Base-by-base conservation (phyloP, 2,888 invertebrate species). In the Drosophila paramelanica region DNA sequence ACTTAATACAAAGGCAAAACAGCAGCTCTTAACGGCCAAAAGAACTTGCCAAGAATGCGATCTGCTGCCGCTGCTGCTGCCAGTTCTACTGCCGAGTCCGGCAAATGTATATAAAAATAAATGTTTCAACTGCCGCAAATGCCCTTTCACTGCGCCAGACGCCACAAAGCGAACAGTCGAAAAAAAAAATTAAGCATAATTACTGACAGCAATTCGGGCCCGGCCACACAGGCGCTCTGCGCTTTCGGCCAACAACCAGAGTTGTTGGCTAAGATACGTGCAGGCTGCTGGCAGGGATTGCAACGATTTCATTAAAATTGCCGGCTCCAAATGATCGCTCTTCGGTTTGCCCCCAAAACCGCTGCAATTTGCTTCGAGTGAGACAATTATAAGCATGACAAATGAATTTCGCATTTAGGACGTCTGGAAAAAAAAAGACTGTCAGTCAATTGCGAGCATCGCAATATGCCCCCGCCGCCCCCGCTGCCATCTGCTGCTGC, bases 301-400 rank as follows among this genome's bases (percentile, higher is more conserved):
- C 87, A 86, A 86, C 84, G 84, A 88, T 84, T 84, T 89, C 84
- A 84, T 84, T 84, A 89, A 89, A 88, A 88, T 89, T 86, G 82
- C 86, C 67, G 78, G 67, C 69, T 71, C 59, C 79, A 79, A 81
- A 55, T 45, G 45, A 43, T 55, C 36, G 53, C 43, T 81, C 85
- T 67, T 73, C 64, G 62, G 53, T 36, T 25, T 53, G 81, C 62
- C 64, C 78, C 79, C 49, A 61, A 83, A 59, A 55, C 60, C 41
- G 81, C 78, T 81, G 83, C 87, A 85, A 80, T 88, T 88, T 89
- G 77, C 58, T 60, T 36, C 58, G 83, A 79, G 86, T 88, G 79
- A 88, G 81, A 88, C 90, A 90, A 89, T 89, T 90, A 89, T 85
- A 89, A 89, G 89, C 79, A 88, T 82, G 88, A 89, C 90, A 89